Percentiles rank a stretch among this genome's conserved stretches.
Evolutionary conservation across 1,140 invertebrate genomes (phyloP).

Genomic region (Acyrthosiphon pisum): DNA sequence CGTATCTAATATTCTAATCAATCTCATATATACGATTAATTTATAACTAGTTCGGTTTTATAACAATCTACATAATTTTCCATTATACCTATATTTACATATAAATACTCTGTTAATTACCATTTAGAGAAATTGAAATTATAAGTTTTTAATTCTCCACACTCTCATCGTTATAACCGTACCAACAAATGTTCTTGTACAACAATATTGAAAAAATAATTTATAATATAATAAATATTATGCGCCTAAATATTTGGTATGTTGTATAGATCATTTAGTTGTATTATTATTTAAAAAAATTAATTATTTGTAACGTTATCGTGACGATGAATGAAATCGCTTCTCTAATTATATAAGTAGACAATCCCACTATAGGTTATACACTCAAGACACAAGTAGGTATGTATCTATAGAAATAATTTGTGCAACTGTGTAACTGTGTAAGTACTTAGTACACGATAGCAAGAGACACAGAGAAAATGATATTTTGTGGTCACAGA

Average conservation of each 20-base stretch:
- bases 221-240: neutral
- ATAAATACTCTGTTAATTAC: neutral
- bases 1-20: neutral
- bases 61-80: neutral
- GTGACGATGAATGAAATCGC: neutral
- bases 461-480: neutral
- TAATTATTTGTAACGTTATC: neutral
- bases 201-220: neutral
- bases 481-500: slow-evolving; percentile 41
- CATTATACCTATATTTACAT: neutral
- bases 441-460: neutral
- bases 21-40: neutral
- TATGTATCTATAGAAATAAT: neutral
- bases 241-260: neutral
- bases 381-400: neutral
- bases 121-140: neutral
- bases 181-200: neutral
- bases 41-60: neutral
- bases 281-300: neutral
- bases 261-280: neutral
- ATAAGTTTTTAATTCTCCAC: neutral
- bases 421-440: neutral
- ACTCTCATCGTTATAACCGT: neutral
- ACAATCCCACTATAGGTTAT: neutral
- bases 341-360: neutral